Conservation (phyloP, 2,888 invertebrate species). For the Epinotia demarniana region DNA sequence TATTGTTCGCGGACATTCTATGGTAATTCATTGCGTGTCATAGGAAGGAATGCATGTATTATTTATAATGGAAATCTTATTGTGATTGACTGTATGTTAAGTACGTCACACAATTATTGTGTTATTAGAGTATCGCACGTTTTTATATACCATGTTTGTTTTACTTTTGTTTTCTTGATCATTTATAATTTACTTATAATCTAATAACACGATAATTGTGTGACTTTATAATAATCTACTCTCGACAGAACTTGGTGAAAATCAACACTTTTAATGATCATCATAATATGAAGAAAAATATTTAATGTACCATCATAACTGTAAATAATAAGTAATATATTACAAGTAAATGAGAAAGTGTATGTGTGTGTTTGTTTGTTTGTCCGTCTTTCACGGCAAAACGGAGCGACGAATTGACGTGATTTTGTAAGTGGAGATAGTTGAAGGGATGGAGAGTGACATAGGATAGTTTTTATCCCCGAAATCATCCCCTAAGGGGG, state of each 20-base stretch:
- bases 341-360: too few relatives aligned
- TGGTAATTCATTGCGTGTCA: slow-evolving; percentile 41
- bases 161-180: background rate
- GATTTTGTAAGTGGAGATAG: too few relatives aligned
- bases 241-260: background rate
- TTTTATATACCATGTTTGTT: background rate
- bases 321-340: too few relatives aligned
- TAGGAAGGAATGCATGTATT: slow-evolving; percentile 33
- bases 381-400: too few relatives aligned
- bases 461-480: too few relatives aligned
- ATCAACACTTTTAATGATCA: background rate
- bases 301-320: background rate
- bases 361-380: too few relatives aligned
- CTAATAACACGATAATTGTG: too few relatives aligned
- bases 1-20: slow-evolving; percentile 29
- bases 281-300: slow-evolving; percentile 2
- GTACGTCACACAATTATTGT: background rate
- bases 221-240: background rate
- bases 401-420: too few relatives aligned
- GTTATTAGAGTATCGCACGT: background rate
- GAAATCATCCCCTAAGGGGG: too few relatives aligned
- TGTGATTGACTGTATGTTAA: background rate
- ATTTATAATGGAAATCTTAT: slow-evolving; percentile 28
- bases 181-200: too few relatives aligned
- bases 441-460: too few relatives aligned